Evolutionary conservation across 2,797 vertebrate species (phyloP).

Genomic region (Thunnus albacares): DNA sequence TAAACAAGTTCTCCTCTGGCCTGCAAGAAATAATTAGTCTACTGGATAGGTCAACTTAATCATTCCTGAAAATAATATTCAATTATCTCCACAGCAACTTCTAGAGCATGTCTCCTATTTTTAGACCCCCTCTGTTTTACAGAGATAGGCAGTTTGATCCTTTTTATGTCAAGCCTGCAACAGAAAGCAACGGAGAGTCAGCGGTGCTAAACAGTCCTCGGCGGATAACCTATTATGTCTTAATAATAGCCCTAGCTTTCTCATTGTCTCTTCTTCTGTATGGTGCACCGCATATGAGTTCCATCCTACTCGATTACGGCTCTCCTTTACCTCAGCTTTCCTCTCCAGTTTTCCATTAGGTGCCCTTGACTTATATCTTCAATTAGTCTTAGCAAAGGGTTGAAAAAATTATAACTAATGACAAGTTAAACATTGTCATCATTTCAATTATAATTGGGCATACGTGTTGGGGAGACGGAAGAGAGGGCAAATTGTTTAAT

Average conservation of each 20-base stretch:
- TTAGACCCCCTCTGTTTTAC: slow-evolving; percentile 82
- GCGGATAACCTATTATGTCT: slow-evolving; percentile 78
- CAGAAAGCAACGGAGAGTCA: slow-evolving; percentile 74
- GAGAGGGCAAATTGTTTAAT: slow-evolving; percentile 46
- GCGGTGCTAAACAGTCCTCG: slow-evolving; percentile 69
- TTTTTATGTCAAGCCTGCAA: slow-evolving; percentile 77
- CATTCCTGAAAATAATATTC: slow-evolving; percentile 90
- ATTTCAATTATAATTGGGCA: slow-evolving; percentile 49
- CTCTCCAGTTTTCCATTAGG: slow-evolving; percentile 49
- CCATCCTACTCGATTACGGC: slow-evolving; percentile 61
- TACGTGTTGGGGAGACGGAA: slow-evolving; percentile 24
- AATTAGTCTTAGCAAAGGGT: slow-evolving; percentile 72
- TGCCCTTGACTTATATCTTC: slow-evolving; percentile 76
- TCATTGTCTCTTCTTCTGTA: slow-evolving; percentile 68
- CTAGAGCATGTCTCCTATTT: slow-evolving; percentile 84
- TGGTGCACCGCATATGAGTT: slow-evolving; percentile 57
- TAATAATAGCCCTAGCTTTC: slow-evolving; percentile 75
- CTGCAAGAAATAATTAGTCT: slow-evolving; percentile 87
- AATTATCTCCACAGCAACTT: slow-evolving; percentile 86
- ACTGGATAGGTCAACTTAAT: slow-evolving; percentile 88
- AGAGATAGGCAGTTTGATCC: slow-evolving; percentile 80
- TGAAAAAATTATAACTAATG: slow-evolving; percentile 59
- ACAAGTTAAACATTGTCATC: slow-evolving; percentile 59
- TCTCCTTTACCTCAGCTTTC: slow-evolving; percentile 48
- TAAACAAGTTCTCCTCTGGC: slow-evolving; percentile 79